These are phyloP conservation scores for Ictidomys tridecemlineatus DNA, from an alignment of 2,113 vertebrate genomes.

Conservation along the genomic window DNA sequence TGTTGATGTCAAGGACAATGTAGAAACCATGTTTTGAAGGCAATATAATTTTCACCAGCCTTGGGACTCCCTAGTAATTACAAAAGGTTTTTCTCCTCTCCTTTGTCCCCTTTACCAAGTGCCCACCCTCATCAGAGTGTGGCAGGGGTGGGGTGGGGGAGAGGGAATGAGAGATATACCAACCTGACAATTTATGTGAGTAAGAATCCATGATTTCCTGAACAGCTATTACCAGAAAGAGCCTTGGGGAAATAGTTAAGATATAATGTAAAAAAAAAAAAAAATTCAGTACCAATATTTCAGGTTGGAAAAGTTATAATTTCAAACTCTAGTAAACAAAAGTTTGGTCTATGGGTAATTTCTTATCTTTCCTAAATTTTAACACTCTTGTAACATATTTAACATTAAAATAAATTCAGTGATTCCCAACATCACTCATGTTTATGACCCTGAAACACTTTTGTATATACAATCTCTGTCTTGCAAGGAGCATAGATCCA, in stretches of 20 bases:
- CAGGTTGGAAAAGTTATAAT: not conserved
- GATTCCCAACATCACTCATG: not conserved
- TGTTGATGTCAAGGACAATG: not conserved
- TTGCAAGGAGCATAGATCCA: not conserved
- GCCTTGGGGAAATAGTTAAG: not conserved
- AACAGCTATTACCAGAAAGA: slow-evolving; percentile 15
- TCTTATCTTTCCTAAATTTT: not conserved
- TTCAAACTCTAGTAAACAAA: not conserved
- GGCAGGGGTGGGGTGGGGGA: no score
- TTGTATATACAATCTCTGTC: not conserved
- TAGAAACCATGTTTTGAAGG: not conserved
- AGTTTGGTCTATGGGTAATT: not conserved
- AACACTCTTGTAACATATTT: not conserved
- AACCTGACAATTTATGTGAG: not conserved
- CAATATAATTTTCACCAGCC: not conserved
- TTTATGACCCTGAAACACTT: not conserved
- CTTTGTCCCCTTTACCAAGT: not conserved
- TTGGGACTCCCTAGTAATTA: not conserved
- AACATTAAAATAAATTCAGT: not conserved
- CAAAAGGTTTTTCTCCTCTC: not conserved
- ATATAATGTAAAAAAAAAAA: not conserved
- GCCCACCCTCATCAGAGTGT: not conserved
- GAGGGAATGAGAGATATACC: no score
- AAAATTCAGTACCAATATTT: not conserved
- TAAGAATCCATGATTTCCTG: not conserved